Evolutionary conservation across 2,113 vertebrate genomes (phyloP).

Genomic region (Elanoides forficatus): DNA sequence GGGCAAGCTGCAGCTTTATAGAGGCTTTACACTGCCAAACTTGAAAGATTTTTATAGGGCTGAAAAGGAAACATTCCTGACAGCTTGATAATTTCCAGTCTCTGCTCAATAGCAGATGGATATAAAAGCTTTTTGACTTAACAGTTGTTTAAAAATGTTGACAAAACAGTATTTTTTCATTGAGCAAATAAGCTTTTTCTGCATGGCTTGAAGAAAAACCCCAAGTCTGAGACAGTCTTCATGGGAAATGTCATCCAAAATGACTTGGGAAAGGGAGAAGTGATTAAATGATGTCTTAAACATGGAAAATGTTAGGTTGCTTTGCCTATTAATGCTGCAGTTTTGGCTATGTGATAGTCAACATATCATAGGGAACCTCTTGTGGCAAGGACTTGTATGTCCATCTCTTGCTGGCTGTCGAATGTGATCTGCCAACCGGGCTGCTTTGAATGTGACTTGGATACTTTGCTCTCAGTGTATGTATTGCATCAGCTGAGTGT

Average conservation of each 20-base stretch:
- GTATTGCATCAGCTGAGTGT: neutral
- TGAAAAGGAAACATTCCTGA: constrained; percentile 39
- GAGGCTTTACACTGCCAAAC: constrained; percentile 37
- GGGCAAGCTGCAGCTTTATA: constrained; percentile 28
- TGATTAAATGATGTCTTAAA: neutral
- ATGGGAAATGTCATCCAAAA: neutral
- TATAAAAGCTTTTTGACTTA: constrained; percentile 34
- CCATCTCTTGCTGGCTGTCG: neutral
- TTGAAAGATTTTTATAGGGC: constrained; percentile 14
- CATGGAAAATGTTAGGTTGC: neutral
- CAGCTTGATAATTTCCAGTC: constrained; percentile 42
- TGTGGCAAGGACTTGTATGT: neutral
- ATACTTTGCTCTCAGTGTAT: neutral
- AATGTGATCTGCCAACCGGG: neutral
- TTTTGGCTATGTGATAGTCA: neutral
- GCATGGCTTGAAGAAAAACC: neutral
- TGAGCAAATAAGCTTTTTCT: neutral
- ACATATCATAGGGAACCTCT: neutral
- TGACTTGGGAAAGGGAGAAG: neutral
- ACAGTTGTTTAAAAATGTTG: constrained; percentile 54
- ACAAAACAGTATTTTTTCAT: constrained; percentile 34
- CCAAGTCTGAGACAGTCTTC: neutral
- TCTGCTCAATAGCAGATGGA: constrained; percentile 42
- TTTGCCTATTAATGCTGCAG: neutral
- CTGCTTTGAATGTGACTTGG: neutral